A percentile compares a stretch with the other conserved stretches of the same genome.
Evolutionary conservation across 2,888 invertebrate species (phyloP).

Genomic region (Phania funesta): DNA sequence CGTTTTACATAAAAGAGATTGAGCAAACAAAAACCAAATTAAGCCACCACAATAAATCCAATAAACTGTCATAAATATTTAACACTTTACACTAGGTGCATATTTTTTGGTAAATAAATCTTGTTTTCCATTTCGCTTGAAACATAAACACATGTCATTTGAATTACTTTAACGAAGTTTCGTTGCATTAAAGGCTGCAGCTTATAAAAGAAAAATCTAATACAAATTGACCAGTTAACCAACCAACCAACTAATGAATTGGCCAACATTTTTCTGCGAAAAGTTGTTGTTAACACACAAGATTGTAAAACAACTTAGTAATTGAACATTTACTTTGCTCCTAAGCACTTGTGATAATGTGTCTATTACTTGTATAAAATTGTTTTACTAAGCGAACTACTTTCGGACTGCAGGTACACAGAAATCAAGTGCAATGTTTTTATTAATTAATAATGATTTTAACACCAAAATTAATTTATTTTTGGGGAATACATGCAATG

Average conservation of each 20-base stretch:
- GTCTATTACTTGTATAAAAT: not conserved
- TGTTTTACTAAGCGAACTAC: not conserved
- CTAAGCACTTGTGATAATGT: not conserved
- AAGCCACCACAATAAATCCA: slow-evolving; percentile 13
- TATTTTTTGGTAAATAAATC: not conserved
- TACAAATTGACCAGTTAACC: slow-evolving; percentile 10
- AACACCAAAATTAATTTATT: slow-evolving; percentile 3
- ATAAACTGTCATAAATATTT: slow-evolving; percentile 48
- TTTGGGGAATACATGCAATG: not conserved
- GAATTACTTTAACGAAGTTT: slow-evolving; percentile 41
- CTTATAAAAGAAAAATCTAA: not conserved
- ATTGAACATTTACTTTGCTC: not conserved
- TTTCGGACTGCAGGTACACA: not conserved
- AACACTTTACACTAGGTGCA: slow-evolving; percentile 23
- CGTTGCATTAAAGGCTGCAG: not conserved
- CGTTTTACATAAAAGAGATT: slow-evolving; percentile 12
- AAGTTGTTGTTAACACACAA: slow-evolving; percentile 25
- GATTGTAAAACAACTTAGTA: not conserved
- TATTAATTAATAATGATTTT: slow-evolving; percentile 55
- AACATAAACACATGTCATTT: slow-evolving; percentile 63
- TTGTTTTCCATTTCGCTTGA: slow-evolving; percentile 16
- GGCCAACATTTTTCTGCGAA: slow-evolving; percentile 21
- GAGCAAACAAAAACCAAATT: not conserved
- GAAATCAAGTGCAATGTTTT: slow-evolving; percentile 45
- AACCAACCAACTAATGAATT: slow-evolving; percentile 20